phyloP scores from a whole-genome alignment of 1,140 invertebrate genomes.

The Aphelinus certus region DNA sequence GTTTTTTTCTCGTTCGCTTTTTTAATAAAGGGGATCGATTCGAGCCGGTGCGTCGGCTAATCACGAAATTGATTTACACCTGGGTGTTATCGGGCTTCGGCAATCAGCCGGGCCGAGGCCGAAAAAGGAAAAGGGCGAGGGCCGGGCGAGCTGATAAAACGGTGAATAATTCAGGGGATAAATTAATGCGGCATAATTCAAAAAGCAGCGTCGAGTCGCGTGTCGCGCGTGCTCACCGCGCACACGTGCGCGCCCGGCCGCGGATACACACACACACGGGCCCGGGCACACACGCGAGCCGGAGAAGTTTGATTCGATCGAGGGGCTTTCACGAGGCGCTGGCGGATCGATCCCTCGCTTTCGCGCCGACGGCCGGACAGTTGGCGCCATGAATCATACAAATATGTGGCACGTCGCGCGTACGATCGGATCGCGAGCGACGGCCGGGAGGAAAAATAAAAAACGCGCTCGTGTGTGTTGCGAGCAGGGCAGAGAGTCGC shows the following conservation, averaged over 20 bases:
- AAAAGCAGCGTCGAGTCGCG: slow-evolving; percentile 34
- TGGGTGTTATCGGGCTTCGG: slow-evolving; percentile 33
- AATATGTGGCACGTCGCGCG: slow-evolving; percentile 5
- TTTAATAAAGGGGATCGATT: slow-evolving; percentile 38
- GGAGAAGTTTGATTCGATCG: slow-evolving; percentile 33
- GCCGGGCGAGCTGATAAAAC: slow-evolving; percentile 33
- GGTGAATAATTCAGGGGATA: slow-evolving; percentile 41
- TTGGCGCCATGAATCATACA: slow-evolving; percentile 33
- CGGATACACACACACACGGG: neutral
- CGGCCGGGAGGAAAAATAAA: slow-evolving; percentile 11
- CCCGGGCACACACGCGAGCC: neutral
- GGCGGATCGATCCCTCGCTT: slow-evolving; percentile 20
- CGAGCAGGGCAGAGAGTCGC: neutral
- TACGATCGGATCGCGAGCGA: slow-evolving; percentile 35
- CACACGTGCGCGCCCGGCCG: too few species aligned
- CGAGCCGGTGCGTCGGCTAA: slow-evolving; percentile 25
- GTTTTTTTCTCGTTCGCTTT: neutral
- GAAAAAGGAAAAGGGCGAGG: slow-evolving; percentile 18
- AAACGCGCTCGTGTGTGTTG: neutral
- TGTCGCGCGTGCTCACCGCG: slow-evolving; percentile 26
- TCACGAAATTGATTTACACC: slow-evolving; percentile 41
- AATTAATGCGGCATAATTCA: slow-evolving; percentile 41
- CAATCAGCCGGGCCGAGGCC: slow-evolving; percentile 24
- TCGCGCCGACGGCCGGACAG: neutral
- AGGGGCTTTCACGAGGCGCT: slow-evolving; percentile 15